These are phyloP conservation scores for Apis dorsata DNA, from an alignment of 1,140 invertebrate genomes.

Conservation along the genomic window DNA sequence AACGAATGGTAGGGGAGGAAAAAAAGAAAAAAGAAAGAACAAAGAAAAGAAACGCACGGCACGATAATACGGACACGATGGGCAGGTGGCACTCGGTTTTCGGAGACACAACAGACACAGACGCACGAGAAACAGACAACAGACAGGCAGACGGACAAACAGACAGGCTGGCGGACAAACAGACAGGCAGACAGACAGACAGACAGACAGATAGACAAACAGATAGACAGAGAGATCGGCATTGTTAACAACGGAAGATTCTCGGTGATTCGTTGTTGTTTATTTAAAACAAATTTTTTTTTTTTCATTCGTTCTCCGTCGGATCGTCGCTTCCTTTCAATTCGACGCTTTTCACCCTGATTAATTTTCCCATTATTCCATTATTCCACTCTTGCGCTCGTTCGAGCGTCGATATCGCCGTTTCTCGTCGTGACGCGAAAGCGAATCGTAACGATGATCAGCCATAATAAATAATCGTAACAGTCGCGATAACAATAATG, in stretches of 20 bases:
- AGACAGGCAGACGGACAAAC: slow-evolving; percentile 51
- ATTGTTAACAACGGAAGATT: slow-evolving; percentile 64
- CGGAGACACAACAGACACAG: slow-evolving; percentile 56
- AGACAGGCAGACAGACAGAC: slow-evolving; percentile 54
- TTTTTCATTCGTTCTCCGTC: not conserved
- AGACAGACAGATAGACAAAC: slow-evolving; percentile 62
- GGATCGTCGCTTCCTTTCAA: not conserved
- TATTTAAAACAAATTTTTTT: slow-evolving; percentile 73
- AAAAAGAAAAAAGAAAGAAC: not conserved
- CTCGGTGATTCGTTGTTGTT: slow-evolving; percentile 78
- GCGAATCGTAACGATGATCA: slow-evolving; percentile 54
- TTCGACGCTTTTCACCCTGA: not conserved
- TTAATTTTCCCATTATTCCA: not conserved
- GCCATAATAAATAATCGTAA: slow-evolving; percentile 64
- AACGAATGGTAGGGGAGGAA: not conserved
- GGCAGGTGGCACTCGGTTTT: slow-evolving; percentile 64
- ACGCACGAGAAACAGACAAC: slow-evolving; percentile 56
- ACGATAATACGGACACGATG: slow-evolving; percentile 45
- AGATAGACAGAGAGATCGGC: slow-evolving; percentile 66
- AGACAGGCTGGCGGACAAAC: slow-evolving; percentile 57
- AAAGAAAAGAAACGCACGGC: slow-evolving; percentile 20
- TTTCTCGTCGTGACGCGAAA: not conserved
- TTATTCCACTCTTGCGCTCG: not conserved
- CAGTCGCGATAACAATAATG: slow-evolving; percentile 64
- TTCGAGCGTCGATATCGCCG: slow-evolving; percentile 5